A percentile compares a stretch with the other conserved stretches of the same genome.
These are phyloP conservation scores for Alces alces DNA, from an alignment of 2,113 vertebrate genomes.

Conservation along the genomic window DNA sequence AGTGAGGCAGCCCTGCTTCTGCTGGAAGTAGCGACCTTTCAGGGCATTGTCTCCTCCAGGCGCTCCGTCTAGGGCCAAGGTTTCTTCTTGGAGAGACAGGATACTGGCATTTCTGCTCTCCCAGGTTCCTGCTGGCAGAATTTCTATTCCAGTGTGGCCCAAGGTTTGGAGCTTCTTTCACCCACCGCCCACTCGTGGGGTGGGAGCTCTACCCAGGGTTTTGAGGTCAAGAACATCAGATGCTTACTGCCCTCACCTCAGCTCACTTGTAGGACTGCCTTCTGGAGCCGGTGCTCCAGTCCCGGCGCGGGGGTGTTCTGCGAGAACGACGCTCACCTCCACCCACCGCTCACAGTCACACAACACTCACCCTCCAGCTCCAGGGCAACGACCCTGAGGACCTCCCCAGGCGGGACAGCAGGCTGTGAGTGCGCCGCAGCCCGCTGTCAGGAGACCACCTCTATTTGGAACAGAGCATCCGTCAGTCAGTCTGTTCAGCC, in stretches of 20 bases:
- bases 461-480: background rate
- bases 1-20: background rate
- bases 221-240: background rate
- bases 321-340: background rate
- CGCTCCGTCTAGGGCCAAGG: background rate
- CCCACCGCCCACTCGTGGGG: background rate
- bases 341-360: background rate
- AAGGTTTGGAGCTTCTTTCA: background rate
- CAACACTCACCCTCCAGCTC: background rate
- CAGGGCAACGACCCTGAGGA: background rate
- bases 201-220: background rate
- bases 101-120: background rate
- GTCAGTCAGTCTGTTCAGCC: background rate
- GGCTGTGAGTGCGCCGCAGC: background rate
- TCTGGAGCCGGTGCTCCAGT: background rate
- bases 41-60: background rate
- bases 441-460: background rate
- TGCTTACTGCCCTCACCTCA: too few species aligned
- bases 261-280: background rate
- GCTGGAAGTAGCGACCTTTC: background rate
- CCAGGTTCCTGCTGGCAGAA: background rate
- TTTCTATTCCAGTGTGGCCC: background rate
- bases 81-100: background rate
- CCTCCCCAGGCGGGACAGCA: background rate
- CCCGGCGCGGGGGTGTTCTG: background rate